Percentiles rank a stretch among this genome's conserved stretches.
Evolutionary conservation across 2,888 invertebrate genomes (phyloP).

Genomic region (Acanthoscelides obtectus): DNA sequence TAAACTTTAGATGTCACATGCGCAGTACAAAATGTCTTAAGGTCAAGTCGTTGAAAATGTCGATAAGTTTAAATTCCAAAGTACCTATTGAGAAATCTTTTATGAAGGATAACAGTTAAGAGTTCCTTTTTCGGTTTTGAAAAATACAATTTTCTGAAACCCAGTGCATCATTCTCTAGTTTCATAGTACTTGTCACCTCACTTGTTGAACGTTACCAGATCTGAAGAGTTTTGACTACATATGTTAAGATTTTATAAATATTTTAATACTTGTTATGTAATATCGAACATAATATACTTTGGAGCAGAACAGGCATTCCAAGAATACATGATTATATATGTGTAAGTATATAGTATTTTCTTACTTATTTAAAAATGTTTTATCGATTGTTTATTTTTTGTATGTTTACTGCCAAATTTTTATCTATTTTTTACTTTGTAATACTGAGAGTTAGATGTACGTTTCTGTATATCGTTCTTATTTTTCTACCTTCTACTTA

Average conservation of each 20-base stretch:
- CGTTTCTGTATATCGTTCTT: background rate
- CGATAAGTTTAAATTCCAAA: too few relatives aligned
- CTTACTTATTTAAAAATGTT: background rate
- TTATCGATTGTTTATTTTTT: slow-evolving; percentile 1
- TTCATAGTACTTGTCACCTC: slow-evolving; percentile 22
- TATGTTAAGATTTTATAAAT: slow-evolving; percentile 30
- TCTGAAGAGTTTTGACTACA: slow-evolving; percentile 35
- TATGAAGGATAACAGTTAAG: too few relatives aligned
- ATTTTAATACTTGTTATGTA: slow-evolving; percentile 20
- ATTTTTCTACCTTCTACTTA: background rate
- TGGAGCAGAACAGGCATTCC: slow-evolving; percentile 43
- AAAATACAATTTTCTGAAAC: slow-evolving; percentile 13
- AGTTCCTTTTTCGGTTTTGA: too few relatives aligned
- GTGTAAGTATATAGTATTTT: background rate
- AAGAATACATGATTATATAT: slow-evolving; percentile 18
- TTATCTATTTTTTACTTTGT: slow-evolving; percentile 2
- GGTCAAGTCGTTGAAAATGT: too few relatives aligned
- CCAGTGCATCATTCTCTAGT: background rate
- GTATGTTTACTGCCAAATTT: background rate
- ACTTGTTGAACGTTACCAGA: slow-evolving; percentile 44
- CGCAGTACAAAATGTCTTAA: too few relatives aligned
- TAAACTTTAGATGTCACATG: too few relatives aligned
- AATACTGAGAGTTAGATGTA: background rate
- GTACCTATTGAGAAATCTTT: too few relatives aligned
- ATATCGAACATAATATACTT: slow-evolving; percentile 24